A percentile compares a stretch with the other conserved stretches of the same genome.
Evolutionary conservation across 2,797 vertebrate genomes (phyloP).

Genomic region (Sylvia borin): DNA sequence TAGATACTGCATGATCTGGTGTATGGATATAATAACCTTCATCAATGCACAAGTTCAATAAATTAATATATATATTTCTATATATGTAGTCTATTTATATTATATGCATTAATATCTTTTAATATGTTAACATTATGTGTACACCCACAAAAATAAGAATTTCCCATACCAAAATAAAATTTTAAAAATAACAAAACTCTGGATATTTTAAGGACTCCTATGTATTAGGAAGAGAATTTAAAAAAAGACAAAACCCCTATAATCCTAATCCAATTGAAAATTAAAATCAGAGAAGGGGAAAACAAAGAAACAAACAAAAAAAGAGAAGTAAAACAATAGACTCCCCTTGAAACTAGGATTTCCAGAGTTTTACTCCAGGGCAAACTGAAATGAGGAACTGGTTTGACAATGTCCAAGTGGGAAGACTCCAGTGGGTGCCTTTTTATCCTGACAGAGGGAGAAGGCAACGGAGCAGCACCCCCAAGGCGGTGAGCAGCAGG

Average conservation of each 20-base stretch:
- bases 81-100: neutral
- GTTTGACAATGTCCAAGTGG: neutral
- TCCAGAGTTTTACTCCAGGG: neutral
- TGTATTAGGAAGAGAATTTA: neutral
- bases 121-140: neutral
- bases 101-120: neutral
- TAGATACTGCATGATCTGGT: neutral
- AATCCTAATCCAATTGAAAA: neutral
- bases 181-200: neutral
- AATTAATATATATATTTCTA: neutral
- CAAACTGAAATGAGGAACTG: neutral
- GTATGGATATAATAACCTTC: neutral
- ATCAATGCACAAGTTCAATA: neutral
- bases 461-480: accelerated
- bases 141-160: neutral
- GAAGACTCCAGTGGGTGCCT: neutral
- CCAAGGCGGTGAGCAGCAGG: accelerated
- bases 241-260: accelerated
- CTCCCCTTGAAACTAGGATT: neutral
- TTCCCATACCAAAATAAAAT: neutral
- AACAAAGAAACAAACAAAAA: neutral
- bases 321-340: neutral
- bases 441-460: neutral
- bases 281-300: neutral
- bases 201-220: neutral